phyloP scores from a whole-genome alignment of 2,888 invertebrate genomes.

The Cosmia pyralina region DNA sequence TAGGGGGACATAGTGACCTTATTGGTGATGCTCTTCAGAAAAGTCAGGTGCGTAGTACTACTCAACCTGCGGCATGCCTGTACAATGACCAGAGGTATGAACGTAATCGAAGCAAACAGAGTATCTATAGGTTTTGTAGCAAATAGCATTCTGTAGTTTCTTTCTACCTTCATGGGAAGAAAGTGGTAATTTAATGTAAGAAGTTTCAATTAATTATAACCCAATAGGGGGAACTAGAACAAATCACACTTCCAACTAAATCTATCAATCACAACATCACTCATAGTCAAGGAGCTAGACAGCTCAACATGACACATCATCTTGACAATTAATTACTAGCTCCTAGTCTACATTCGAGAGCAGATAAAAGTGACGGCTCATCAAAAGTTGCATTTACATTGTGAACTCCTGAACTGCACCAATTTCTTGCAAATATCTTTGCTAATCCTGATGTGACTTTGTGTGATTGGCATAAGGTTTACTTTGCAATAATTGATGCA shows the following conservation, averaged over 20 bases:
- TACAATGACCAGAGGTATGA: too few relatives aligned
- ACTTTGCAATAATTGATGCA: neutral
- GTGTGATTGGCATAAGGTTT: neutral
- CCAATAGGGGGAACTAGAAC: slow-evolving; percentile 15
- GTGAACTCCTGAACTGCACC: slow-evolving; percentile 47
- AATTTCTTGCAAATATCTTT: slow-evolving; percentile 26
- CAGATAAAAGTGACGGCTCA: slow-evolving; percentile 56
- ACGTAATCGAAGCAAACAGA: too few relatives aligned
- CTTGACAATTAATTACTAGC: slow-evolving; percentile 55
- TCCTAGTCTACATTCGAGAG: slow-evolving; percentile 33
- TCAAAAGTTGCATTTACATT: slow-evolving; percentile 39
- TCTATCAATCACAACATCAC: slow-evolving; percentile 50
- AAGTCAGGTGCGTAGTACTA: too few relatives aligned
- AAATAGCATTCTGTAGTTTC: too few relatives aligned
- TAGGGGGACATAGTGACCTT: too few relatives aligned
- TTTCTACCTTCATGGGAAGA: too few relatives aligned
- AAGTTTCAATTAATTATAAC: neutral
- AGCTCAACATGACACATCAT: slow-evolving; percentile 48
- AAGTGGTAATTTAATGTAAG: too few relatives aligned
- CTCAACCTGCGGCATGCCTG: too few relatives aligned
- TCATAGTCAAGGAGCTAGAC: slow-evolving; percentile 42
- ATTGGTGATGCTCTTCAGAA: too few relatives aligned
- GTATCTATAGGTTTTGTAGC: too few relatives aligned
- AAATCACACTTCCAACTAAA: slow-evolving; percentile 14
- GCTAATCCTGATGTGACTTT: neutral